Base-by-base conservation (phyloP, 92 coral and sea anemone genomes). In the Parazoanthus darwini region DNA sequence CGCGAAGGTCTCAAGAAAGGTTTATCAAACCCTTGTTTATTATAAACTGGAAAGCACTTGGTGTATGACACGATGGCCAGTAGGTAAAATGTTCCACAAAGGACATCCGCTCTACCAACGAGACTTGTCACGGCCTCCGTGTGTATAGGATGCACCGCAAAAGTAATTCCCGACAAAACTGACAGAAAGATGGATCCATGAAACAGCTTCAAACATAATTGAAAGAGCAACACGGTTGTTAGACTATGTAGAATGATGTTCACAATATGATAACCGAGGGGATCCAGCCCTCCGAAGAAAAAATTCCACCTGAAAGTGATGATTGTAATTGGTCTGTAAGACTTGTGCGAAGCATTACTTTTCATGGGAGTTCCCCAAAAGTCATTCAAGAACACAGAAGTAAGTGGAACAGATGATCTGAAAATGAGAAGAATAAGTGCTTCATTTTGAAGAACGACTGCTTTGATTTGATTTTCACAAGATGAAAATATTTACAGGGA, bases 61-160 rank as follows among this genome's bases (percentile, higher is more conserved):
- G 88, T 74, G 75, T 91, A 95, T 23, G 95, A 89, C 77, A 92
- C 72, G 74, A 95, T 83, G 9, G 98, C 68, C 10, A 95, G 88
- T 10, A 95, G 74, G 74, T 89, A 95, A 77, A 95, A 95, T 1
- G 91, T 37, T 14, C 89, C 96, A 59, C 95, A 92, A 1, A 94
- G 92, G 7, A 94, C 23, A 22, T 96, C 98, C 0, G 97, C 97
- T 36, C 97, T 91, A 6, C 98, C 98, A 1, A 94, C 96, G 37
- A 91, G 86, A 75, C 88, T 92, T 10, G 96, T 75, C 14, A 96
- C 97, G 36, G 98, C 98, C 80, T 96, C 98, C 2, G 97, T 91
- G 89, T 96, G 98, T 56, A 96, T 90, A 10, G 98, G 98, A 88
- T 96, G 98, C 37, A 88, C 85, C 0, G 96, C 94, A 65, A 96